A percentile compares a stretch with the other conserved stretches of the same genome.
Evolutionary conservation across 2,797 vertebrate genomes (phyloP).

Genomic region (Sebastes kiyomatsui): DNA sequence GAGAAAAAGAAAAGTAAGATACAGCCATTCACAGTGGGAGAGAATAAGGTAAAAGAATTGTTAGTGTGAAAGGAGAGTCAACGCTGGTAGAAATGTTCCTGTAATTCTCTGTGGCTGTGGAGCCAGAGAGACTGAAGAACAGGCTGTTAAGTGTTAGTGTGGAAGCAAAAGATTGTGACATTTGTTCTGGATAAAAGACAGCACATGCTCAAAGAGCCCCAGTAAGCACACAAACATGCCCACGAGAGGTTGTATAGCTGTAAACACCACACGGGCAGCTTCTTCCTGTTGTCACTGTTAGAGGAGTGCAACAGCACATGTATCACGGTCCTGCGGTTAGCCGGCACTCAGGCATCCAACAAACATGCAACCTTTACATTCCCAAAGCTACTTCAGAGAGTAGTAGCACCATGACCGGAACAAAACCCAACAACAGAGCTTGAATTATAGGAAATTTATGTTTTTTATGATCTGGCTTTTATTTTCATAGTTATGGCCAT

Average conservation of each 20-base stretch:
- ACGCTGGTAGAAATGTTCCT: background rate
- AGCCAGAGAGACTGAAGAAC: conserved; percentile 10
- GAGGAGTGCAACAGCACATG: background rate
- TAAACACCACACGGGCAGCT: conserved; percentile 7
- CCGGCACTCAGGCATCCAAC: conserved; percentile 4
- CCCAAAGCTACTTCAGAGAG: conserved; percentile 30
- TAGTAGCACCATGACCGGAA: background rate
- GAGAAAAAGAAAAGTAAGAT: background rate
- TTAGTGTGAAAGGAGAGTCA: conserved; percentile 9
- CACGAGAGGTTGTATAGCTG: background rate
- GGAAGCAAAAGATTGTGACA: conserved; percentile 18
- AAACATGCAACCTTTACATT: background rate
- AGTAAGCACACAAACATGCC: conserved; percentile 40
- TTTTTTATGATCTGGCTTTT: background rate
- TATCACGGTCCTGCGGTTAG: conserved; percentile 32
- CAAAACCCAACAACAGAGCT: background rate
- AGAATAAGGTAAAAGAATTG: background rate
- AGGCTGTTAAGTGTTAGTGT: conserved; percentile 50
- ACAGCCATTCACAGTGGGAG: conserved; percentile 13
- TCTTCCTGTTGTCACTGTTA: conserved; percentile 42
- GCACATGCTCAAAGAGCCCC: conserved; percentile 59
- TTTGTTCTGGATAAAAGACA: conserved; percentile 23
- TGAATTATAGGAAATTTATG: background rate
- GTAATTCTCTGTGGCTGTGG: background rate
- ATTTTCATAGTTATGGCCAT: background rate